These are phyloP conservation scores for Palythoa grandiflora DNA, from an alignment of 92 coral and sea anemone genomes.

Conservation along the genomic window DNA sequence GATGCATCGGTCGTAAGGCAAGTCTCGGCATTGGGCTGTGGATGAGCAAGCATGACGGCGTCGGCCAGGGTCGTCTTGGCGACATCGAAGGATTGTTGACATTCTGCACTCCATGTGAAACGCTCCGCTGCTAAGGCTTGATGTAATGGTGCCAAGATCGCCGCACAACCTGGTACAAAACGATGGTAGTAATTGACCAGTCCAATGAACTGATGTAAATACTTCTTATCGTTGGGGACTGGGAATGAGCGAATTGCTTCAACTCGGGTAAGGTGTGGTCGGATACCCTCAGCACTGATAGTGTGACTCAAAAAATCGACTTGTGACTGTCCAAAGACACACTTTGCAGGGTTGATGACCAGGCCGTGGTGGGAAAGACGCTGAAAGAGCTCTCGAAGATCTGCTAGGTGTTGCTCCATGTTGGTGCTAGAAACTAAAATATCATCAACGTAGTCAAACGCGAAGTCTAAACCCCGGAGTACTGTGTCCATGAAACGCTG, in stretches of 20 bases:
- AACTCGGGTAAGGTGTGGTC: conserved; percentile 55
- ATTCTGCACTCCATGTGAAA: no score
- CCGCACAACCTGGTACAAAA: conserved; percentile 37
- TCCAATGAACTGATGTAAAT: conserved; percentile 27
- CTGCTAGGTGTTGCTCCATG: conserved; percentile 47
- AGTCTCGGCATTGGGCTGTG: conserved; percentile 35
- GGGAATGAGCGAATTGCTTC: no score
- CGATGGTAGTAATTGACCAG: conserved; percentile 46
- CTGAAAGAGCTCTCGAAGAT: conserved; percentile 44
- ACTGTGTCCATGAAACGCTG: conserved; percentile 47
- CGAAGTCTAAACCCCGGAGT: no score
- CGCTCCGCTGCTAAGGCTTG: no score
- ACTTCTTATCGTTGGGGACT: no score
- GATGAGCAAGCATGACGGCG: conserved; percentile 36
- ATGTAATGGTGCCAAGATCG: conserved; percentile 17
- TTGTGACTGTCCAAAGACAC: not conserved
- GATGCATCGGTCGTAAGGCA: not conserved
- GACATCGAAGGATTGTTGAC: no score
- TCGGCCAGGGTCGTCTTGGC: no score
- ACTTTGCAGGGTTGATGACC: conserved; percentile 3
- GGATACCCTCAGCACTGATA: not conserved
- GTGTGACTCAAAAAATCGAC: not conserved
- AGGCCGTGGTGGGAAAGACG: conserved; percentile 54
- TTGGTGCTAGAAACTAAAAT: conserved; percentile 40
- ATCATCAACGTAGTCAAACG: conserved; percentile 27